A percentile compares a stretch with the other conserved stretches of the same genome.
phyloP scores from a whole-genome alignment of 1,140 invertebrate genomes.

The Mycetomoellerius zeteki region DNA sequence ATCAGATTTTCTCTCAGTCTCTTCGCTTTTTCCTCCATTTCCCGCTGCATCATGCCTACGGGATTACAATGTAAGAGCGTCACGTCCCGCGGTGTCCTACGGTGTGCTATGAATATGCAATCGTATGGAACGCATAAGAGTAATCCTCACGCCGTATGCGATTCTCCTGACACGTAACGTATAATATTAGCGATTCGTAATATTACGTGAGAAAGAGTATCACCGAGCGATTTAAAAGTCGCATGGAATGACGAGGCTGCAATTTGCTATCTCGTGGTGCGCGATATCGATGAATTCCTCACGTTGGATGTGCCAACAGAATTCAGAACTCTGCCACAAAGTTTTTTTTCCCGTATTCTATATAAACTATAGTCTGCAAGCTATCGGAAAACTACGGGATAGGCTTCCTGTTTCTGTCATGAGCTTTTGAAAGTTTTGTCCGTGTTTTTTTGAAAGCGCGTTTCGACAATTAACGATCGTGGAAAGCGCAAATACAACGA shows the following conservation, averaged over 20 bases:
- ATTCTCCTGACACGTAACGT: slow-evolving; percentile 5
- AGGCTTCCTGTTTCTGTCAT: neutral
- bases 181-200: slow-evolving; percentile 21
- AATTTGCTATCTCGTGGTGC: neutral
- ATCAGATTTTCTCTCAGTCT: slow-evolving; percentile 36
- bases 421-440: neutral
- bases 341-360: neutral
- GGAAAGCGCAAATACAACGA: neutral
- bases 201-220: slow-evolving; percentile 20
- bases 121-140: slow-evolving; percentile 8
- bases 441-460: neutral
- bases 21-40: slow-evolving; percentile 2
- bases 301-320: neutral
- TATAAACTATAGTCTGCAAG: neutral
- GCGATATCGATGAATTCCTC: neutral
- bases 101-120: slow-evolving; percentile 41
- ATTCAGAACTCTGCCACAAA: neutral
- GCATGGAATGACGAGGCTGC: neutral
- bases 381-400: neutral
- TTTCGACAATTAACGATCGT: slow-evolving; percentile 14
- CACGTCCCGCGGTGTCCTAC: neutral
- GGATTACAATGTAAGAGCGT: slow-evolving; percentile 38
- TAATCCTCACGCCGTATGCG: slow-evolving; percentile 30
- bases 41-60: neutral
- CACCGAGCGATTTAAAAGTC: neutral